phyloP scores from a whole-genome alignment of 2,888 invertebrate species.

The Eristalis intricaria region DNA sequence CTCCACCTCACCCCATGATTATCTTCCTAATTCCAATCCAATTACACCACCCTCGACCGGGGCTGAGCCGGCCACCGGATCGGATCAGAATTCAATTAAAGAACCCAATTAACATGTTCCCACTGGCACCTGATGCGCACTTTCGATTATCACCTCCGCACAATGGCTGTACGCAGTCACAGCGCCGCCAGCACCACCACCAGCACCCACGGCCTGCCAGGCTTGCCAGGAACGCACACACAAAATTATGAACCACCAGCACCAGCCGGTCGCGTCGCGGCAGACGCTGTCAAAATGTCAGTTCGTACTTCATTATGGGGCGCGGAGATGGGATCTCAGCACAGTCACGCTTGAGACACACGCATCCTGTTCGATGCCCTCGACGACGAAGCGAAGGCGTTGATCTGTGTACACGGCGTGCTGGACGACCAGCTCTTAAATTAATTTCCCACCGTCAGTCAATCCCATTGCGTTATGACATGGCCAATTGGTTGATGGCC shows the following conservation, averaged over 20 bases:
- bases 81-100: constrained; percentile 62
- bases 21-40: constrained; percentile 49
- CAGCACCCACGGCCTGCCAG: not conserved
- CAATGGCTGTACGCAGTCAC: constrained; percentile 31
- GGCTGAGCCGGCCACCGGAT: not conserved
- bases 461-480: constrained; percentile 60
- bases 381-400: constrained; percentile 27
- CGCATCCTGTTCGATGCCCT: constrained; percentile 23
- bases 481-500: constrained; percentile 55
- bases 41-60: constrained; percentile 41
- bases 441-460: constrained; percentile 70
- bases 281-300: constrained; percentile 65
- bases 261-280: not conserved
- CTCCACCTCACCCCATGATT: constrained; percentile 35
- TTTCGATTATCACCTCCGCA: constrained; percentile 59
- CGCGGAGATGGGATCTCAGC: constrained; percentile 17
- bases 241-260: constrained; percentile 16
- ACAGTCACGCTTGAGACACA: constrained; percentile 1
- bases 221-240: not conserved
- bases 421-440: constrained; percentile 39
- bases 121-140: constrained; percentile 67
- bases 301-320: constrained; percentile 51
- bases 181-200: not conserved
- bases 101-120: constrained; percentile 66
- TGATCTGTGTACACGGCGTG: constrained; percentile 48